Evolutionary conservation across 2,113 vertebrate genomes (phyloP).

Genomic region (Triplophysa tibetana): DNA sequence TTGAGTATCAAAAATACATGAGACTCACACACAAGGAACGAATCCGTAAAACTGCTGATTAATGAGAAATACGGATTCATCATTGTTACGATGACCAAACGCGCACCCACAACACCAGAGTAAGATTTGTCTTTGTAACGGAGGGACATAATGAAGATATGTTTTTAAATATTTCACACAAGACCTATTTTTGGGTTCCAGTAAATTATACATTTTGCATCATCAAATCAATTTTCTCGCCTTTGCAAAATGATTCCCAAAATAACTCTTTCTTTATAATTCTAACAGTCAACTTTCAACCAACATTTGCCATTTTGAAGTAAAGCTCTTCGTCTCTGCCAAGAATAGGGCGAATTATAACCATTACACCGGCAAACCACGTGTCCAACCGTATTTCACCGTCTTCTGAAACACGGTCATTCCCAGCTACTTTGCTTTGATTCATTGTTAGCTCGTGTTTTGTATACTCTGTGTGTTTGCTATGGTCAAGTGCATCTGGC

Average conservation of each 20-base stretch:
- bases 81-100: neutral
- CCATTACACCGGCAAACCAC: conserved; percentile 4
- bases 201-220: no score
- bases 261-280: neutral
- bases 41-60: neutral
- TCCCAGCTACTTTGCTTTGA: neutral
- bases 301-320: neutral
- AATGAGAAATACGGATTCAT: neutral
- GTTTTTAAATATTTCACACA: neutral
- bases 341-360: neutral
- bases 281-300: neutral
- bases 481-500: conserved; percentile 25
- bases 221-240: neutral
- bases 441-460: neutral
- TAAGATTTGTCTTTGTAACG: neutral
- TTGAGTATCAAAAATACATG: neutral
- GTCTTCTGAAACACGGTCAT: conserved; percentile 3
- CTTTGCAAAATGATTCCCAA: neutral
- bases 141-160: neutral
- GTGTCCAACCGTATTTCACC: neutral
- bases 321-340: neutral
- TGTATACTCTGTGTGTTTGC: conserved; percentile 1
- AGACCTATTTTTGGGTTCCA: neutral
- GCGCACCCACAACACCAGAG: conserved; percentile 1
- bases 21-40: neutral